Evolutionary conservation across 2,113 vertebrate genomes (phyloP), one percentile per base, ranked within the genome.

Genomic region (Euleptes europaea): DNA sequence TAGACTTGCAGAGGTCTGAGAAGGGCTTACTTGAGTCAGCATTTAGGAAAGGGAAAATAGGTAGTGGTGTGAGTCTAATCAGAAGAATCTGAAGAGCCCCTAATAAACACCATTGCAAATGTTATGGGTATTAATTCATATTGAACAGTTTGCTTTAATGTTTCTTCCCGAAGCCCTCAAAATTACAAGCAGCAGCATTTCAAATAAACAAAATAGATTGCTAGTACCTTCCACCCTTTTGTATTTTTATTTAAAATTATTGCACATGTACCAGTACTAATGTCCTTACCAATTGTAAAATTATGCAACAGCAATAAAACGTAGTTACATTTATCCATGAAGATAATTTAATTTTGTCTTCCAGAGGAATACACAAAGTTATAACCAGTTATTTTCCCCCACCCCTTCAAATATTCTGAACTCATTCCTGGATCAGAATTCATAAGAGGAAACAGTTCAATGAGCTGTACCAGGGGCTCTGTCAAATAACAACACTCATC

Each of bases 221-320:
- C 90, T 85, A 89, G 86, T 85, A 82, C 76, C 78, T 76, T 88
- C 86, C 91, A 88, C 94, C 84, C 92, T 82, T 90, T 84, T 91
- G 49, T 89, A 92, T 91, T 95, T 92, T 94, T 89, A 91, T 0
- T 1, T 93, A 38, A 80, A 80, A 91, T 95, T 96, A 96, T 96
- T 96, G 96, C 96, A 96, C 95, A 95, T 95, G 80, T 92, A 95
- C 92, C 92, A 92, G 91, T 93, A 90, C 84, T 1, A 54, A 73
- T 33, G 60, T 86, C 88, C 92, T 94, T 94, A 86, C 84, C 91
- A 94, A 90, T 88, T 87, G 76, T 84, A 90, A 78, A 54, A 12
- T 60, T 78, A 94, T 94, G 92, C 94, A 91, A 83, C 31, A 90
- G 90, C 91, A 95, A 94, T 94, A 93, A 84, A 93, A 88, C 87